Conservation (phyloP, 1,140 invertebrate species). For the Idris sp. region DNA sequence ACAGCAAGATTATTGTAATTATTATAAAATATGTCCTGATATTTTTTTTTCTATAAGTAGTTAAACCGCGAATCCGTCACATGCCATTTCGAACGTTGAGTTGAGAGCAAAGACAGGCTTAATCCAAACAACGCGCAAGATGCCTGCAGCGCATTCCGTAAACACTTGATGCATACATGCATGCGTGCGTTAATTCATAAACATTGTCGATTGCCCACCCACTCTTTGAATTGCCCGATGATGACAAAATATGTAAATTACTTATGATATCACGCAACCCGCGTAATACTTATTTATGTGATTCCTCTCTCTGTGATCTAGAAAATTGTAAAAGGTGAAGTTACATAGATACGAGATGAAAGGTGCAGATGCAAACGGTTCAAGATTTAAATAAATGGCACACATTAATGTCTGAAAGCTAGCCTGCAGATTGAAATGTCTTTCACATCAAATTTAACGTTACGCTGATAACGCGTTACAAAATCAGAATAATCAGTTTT, state of each 20-base stretch:
- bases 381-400: constrained; percentile 12
- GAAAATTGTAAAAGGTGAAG: constrained; percentile 5
- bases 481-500: too few species aligned
- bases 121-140: constrained; percentile 31
- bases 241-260: constrained; percentile 51
- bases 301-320: constrained; percentile 22
- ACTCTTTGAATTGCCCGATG: constrained; percentile 24
- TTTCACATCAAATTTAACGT: neutral
- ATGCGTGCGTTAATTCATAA: constrained; percentile 39
- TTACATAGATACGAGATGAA: constrained; percentile 27
- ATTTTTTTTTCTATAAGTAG: too few species aligned
- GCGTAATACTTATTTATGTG: constrained; percentile 29
- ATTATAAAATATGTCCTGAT: too few species aligned
- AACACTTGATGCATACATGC: constrained; percentile 28
- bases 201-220: constrained; percentile 36
- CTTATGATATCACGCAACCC: constrained; percentile 33
- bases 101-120: constrained; percentile 21
- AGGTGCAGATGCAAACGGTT: constrained; percentile 22
- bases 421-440: neutral
- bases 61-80: neutral
- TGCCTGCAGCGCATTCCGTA: constrained; percentile 35
- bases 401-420: constrained; percentile 2
- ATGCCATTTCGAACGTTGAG: constrained; percentile 17
- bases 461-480: too few species aligned
- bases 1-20: too few species aligned